A percentile compares a stretch with the other conserved stretches of the same genome.
phyloP scores from a whole-genome alignment of 2,888 invertebrate genomes.

The Taenaris catops region DNA sequence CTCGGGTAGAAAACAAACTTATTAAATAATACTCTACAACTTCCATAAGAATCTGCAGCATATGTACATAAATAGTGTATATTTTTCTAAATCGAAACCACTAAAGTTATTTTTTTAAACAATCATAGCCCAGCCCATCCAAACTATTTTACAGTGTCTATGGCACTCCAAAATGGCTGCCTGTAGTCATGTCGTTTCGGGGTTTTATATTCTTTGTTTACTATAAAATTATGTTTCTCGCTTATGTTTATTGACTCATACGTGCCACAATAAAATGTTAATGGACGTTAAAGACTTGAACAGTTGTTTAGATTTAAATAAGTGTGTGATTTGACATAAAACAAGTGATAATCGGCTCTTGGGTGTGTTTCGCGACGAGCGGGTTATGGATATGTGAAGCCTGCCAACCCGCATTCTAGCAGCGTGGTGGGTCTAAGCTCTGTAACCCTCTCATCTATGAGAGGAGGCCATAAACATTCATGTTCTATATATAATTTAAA shows the following conservation, averaged over 20 bases:
- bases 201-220: constrained; percentile 77
- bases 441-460: no score
- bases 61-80: no score
- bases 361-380: no score
- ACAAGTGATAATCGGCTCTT: constrained; percentile 68
- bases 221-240: constrained; percentile 57
- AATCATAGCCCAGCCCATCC: constrained; percentile 5
- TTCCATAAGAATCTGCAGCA: no score
- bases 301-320: constrained; percentile 56
- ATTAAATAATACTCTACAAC: no score
- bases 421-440: no score
- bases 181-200: constrained; percentile 65
- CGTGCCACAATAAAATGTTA: constrained; percentile 73
- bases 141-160: constrained; percentile 43
- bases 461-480: no score
- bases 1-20: no score
- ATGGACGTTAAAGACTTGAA: constrained; percentile 59
- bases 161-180: constrained; percentile 73
- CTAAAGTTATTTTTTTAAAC: not conserved
- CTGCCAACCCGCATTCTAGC: no score
- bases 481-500: no score
- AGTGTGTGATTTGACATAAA: constrained; percentile 75
- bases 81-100: no score
- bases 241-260: constrained; percentile 53
- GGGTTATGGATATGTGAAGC: no score